These are phyloP conservation scores for Macrobrachium nipponense DNA, from an alignment of 1,140 invertebrate species.

Conservation along the genomic window DNA sequence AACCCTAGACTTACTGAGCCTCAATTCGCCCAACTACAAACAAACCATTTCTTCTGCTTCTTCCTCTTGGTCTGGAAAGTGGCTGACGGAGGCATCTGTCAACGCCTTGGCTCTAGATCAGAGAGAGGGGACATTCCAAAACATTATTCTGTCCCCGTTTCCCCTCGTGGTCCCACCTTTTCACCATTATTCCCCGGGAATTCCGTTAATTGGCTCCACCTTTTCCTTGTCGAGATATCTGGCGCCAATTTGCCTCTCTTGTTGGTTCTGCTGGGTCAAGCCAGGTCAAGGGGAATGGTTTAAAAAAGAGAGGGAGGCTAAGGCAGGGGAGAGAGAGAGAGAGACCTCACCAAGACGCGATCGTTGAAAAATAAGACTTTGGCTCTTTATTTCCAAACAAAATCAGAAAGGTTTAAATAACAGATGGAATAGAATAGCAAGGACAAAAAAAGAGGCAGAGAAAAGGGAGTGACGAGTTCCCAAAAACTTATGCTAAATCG, in stretches of 20 bases:
- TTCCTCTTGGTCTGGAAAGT: slow-evolving; percentile 8
- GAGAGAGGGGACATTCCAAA: slow-evolving; percentile 43
- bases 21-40: not conserved
- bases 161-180: slow-evolving; percentile 47
- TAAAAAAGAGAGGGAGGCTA: not conserved
- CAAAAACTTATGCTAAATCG: not conserved
- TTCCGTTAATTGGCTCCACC: slow-evolving; percentile 63
- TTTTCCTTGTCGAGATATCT: slow-evolving; percentile 56
- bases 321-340: not conserved
- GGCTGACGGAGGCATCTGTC: slow-evolving; percentile 48
- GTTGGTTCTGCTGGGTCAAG: slow-evolving; percentile 54
- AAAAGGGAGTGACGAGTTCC: not conserved
- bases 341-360: not conserved
- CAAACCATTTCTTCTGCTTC: not conserved
- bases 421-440: not conserved
- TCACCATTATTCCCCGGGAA: slow-evolving; percentile 58
- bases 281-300: slow-evolving; percentile 51
- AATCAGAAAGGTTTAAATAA: not conserved
- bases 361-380: too few relatives aligned
- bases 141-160: slow-evolving; percentile 40
- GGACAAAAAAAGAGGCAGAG: not conserved
- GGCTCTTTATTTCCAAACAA: not conserved
- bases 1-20: not conserved
- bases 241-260: slow-evolving; percentile 53
- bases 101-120: slow-evolving; percentile 50